Conservation (phyloP, 1,140 invertebrate genomes). For the Lepeophtheirus salmonis region DNA sequence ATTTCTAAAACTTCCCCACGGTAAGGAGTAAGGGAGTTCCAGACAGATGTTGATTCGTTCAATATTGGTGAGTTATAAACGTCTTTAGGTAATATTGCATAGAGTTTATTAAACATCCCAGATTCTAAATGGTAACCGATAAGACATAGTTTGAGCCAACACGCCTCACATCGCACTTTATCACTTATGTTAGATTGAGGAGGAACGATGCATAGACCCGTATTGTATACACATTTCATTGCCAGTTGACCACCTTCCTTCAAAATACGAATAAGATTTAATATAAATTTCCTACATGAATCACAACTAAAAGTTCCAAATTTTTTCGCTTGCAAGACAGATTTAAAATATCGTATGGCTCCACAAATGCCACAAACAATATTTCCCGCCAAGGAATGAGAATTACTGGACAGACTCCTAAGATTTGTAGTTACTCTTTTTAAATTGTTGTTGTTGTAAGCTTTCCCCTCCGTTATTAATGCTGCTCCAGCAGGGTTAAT, state of each 20-base stretch:
- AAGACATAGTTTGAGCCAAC: slow-evolving; percentile 64
- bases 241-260: background rate
- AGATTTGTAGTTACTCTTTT: background rate
- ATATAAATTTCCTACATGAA: slow-evolving; percentile 63
- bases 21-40: background rate
- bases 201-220: background rate
- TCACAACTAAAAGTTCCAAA: slow-evolving; percentile 66
- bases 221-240: background rate
- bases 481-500: slow-evolving; percentile 6
- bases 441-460: background rate
- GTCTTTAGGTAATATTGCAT: slow-evolving; percentile 30
- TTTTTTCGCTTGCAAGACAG: slow-evolving; percentile 52
- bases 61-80: slow-evolving; percentile 30
- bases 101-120: slow-evolving; percentile 21
- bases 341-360: slow-evolving; percentile 49
- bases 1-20: slow-evolving; percentile 8
- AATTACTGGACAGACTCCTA: background rate
- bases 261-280: slow-evolving; percentile 25
- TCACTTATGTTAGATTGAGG: background rate
- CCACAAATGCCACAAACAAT: slow-evolving; percentile 58
- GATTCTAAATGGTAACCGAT: slow-evolving; percentile 48
- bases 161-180: slow-evolving; percentile 43
- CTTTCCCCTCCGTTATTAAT: background rate
- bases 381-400: slow-evolving; percentile 32
- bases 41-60: background rate